Percentiles rank a stretch among this genome's conserved stretches.
Evolutionary conservation across 2,113 vertebrate species (phyloP).

Genomic region (Cottus gobio): DNA sequence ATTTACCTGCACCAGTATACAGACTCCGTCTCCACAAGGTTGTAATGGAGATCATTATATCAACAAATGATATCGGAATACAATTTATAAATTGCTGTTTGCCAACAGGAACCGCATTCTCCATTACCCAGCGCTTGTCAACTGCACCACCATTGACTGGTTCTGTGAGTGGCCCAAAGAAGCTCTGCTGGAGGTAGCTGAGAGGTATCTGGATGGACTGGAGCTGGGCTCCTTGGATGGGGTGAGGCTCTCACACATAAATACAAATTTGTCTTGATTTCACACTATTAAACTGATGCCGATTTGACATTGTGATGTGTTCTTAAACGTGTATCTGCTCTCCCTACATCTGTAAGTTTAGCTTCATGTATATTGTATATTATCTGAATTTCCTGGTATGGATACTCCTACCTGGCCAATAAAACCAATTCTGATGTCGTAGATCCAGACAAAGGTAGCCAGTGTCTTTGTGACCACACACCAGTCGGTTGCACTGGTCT

Average conservation of each 20-base stretch:
- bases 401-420: background rate
- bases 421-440: slow-evolving; percentile 4
- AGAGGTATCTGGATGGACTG: slow-evolving; percentile 85
- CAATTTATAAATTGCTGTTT: background rate
- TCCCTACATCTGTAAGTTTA: background rate
- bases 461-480: slow-evolving; percentile 90
- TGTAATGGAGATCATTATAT: background rate
- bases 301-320: background rate
- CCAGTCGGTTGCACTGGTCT: slow-evolving; percentile 87
- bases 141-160: slow-evolving; percentile 93
- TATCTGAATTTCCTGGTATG: background rate
- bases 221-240: slow-evolving; percentile 82
- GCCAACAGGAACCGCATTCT: slow-evolving; percentile 87
- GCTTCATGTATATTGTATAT: background rate
- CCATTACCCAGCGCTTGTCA: slow-evolving; percentile 91
- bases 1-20: background rate
- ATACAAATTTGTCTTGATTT: background rate
- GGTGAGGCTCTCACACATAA: slow-evolving; percentile 70
- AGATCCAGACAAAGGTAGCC: slow-evolving; percentile 89
- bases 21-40: background rate
- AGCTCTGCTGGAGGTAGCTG: slow-evolving; percentile 90
- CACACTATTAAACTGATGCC: background rate
- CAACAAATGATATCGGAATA: background rate
- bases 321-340: background rate
- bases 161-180: slow-evolving; percentile 91